Base-by-base conservation (phyloP, 2,888 invertebrate species). In the Orthosia cruda region DNA sequence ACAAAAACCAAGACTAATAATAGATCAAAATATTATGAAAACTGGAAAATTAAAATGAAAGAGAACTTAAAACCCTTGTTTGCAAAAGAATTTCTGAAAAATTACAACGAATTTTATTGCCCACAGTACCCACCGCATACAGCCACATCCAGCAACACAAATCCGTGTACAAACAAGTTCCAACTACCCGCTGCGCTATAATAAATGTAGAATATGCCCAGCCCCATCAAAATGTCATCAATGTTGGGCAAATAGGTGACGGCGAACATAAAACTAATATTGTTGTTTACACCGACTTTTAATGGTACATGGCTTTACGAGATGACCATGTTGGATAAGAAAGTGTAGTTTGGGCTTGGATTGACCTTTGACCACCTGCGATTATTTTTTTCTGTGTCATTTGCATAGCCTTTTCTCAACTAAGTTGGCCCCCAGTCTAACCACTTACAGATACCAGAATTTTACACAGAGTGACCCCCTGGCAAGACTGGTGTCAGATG, bases 151-250 rank as follows among this genome's bases (percentile, higher is more conserved):
- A 82, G 81, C n/a, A 0, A 47, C 4, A 26, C 13, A 59, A 55
- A 81, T 91, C 91, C 47, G 13, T 54, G 87, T 82, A 52, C 76
- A 89, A 92, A 93, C 93, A 88, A 92, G 93, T 92, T 91, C 84
- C 86, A 89, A 90, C 90, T 91, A 87, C 95, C 95, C 92, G 96
- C 96, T 96, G 96, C 87, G 96, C 90, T 86, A 89, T 94, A 95
- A 95, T 95, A 95, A 95, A 92, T 93, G 93, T 95, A 94, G 93
- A 92, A 90, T 91, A 91, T 93, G 92, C 89, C 91, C 90, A 88
- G 90, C 89, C 87, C 90, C 95, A 96, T 96, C 96, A 93, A 94
- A 96, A 96, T 96, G 96, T 96, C 96, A 96, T 96, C 96, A 92
- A 90, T 94, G 95, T 94, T 93, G 88, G 92, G 92, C 93, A 93